Percentiles rank a stretch among this genome's conserved stretches.
These are phyloP conservation scores for Erynnis tages DNA, from an alignment of 2,888 invertebrate species.

Conservation along the genomic window DNA sequence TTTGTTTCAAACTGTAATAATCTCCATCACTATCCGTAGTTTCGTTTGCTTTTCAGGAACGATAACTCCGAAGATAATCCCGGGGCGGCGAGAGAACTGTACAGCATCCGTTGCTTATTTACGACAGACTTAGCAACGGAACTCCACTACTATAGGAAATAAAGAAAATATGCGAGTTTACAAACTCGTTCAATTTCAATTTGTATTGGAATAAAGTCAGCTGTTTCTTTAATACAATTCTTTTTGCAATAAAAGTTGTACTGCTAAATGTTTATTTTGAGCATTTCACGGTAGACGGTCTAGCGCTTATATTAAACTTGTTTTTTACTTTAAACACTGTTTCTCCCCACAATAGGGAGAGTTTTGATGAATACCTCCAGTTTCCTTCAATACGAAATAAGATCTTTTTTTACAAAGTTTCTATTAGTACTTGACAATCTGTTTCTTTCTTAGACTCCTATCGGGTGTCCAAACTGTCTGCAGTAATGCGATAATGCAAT, in stretches of 20 bases:
- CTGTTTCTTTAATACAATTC: not conserved
- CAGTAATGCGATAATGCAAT: no score
- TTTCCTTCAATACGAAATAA: no score
- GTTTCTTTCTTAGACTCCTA: no score
- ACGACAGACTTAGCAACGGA: conserved; percentile 3
- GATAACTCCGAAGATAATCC: conserved; percentile 19
- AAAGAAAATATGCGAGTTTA: conserved; percentile 8
- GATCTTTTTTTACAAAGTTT: not conserved
- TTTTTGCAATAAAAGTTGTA: not conserved
- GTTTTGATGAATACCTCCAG: no score
- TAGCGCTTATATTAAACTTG: no score
- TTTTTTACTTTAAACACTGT: no score
- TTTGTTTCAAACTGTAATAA: conserved; percentile 11
- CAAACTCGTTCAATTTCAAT: conserved; percentile 4
- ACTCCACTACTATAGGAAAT: not conserved
- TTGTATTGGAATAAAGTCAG: conserved; percentile 3
- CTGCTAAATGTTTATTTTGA: no score
- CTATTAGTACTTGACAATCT: not conserved
- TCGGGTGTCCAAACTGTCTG: not conserved
- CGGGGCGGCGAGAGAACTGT: conserved; percentile 8
- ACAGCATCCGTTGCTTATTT: conserved; percentile 10
- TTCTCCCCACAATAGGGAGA: no score
- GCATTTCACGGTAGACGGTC: no score
- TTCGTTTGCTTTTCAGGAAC: conserved; percentile 16
- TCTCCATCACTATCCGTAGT: conserved; percentile 4